Conservation (phyloP, 1,140 invertebrate genomes). For the Diprion similis region DNA sequence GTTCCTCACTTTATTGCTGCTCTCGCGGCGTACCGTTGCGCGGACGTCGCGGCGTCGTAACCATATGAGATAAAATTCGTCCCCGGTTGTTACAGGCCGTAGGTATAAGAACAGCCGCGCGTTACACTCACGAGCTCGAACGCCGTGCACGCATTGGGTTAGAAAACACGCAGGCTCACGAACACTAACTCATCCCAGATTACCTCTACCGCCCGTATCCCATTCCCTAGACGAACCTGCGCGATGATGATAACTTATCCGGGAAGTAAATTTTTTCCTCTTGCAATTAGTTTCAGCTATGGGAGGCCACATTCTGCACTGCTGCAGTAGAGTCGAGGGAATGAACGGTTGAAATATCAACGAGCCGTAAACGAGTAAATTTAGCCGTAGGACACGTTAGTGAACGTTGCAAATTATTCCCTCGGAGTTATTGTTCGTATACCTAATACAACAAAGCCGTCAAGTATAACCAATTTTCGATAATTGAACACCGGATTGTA, state of each 20-base stretch:
- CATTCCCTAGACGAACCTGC: not conserved
- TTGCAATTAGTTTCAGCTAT: no score
- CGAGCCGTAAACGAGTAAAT: no score
- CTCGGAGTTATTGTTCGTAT: no score
- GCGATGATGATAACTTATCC: not conserved
- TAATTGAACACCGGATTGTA: not conserved
- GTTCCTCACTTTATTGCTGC: not conserved
- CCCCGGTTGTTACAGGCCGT: slow-evolving; percentile 2
- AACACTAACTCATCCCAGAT: not conserved
- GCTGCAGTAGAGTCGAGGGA: no score
- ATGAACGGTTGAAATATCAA: no score
- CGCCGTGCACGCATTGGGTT: not conserved
- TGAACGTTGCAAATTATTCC: no score
- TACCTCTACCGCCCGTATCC: not conserved
- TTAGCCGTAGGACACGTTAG: no score
- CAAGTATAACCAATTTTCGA: not conserved
- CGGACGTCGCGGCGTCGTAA: not conserved
- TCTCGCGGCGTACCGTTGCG: not conserved
- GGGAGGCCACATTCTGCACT: no score
- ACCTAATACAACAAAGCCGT: not conserved
- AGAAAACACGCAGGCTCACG: not conserved
- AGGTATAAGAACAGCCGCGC: no score
- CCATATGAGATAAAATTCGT: slow-evolving; percentile 7
- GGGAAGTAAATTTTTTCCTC: no score
- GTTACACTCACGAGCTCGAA: no score